Conservation (phyloP, 1,140 invertebrate species). For the Ceratitis capitata region DNA sequence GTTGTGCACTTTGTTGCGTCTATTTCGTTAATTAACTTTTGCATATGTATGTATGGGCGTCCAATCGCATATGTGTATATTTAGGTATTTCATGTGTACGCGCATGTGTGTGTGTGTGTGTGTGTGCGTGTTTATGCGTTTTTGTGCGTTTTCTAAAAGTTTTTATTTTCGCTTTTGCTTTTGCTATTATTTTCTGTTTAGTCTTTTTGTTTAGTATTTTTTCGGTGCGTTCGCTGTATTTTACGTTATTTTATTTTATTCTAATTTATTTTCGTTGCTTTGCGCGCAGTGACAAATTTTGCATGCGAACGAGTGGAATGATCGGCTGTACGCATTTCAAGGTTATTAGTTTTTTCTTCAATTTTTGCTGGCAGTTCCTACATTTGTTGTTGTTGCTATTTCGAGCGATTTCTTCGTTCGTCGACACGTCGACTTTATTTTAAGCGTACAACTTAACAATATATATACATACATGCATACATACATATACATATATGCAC, state of each 20-base stretch:
- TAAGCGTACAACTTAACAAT: no score
- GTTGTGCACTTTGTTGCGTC: conserved; percentile 15
- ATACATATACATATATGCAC: neutral
- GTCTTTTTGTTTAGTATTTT: neutral
- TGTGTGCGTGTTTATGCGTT: neutral
- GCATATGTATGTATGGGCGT: neutral
- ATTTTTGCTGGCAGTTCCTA: conserved; percentile 1
- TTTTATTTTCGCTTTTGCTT: conserved; percentile 1
- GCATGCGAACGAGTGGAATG: conserved; percentile 64
- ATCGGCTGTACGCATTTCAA: conserved; percentile 61
- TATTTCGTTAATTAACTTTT: conserved; percentile 34
- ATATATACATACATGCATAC: no score
- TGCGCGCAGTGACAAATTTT: conserved; percentile 45
- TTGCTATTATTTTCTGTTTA: neutral
- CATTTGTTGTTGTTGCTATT: neutral
- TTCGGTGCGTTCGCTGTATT: neutral
- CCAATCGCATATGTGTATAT: neutral
- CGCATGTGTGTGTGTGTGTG: neutral
- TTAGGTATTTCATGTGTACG: neutral
- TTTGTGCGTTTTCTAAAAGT: conserved; percentile 9
- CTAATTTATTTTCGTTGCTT: neutral
- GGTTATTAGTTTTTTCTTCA: conserved; percentile 47
- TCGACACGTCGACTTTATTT: neutral
- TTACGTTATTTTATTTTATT: neutral
- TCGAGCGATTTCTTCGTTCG: neutral